phyloP scores from a whole-genome alignment of 2,113 vertebrate species.

The Anseranas semipalmata region DNA sequence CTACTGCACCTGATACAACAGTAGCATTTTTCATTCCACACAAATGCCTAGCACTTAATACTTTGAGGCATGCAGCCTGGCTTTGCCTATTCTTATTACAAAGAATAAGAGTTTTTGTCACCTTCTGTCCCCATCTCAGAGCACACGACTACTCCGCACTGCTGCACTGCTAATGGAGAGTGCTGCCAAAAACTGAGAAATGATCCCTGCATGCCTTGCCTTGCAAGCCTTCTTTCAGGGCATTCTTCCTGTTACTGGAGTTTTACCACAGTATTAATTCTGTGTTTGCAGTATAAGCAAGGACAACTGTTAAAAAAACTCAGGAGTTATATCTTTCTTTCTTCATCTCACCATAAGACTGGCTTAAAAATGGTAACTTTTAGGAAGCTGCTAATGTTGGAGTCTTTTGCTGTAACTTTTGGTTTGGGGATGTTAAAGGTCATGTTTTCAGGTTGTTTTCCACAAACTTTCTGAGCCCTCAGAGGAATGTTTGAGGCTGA shows the following conservation, averaged over 20 bases:
- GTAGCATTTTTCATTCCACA: background rate
- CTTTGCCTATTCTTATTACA: background rate
- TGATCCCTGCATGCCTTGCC: background rate
- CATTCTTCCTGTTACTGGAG: background rate
- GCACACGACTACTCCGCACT: accelerated
- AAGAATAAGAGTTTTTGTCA: background rate
- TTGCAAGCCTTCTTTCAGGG: background rate
- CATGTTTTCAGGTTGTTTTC: background rate
- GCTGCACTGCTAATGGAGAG: background rate
- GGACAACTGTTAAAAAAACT: accelerated
- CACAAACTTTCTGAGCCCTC: background rate
- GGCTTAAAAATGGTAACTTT: background rate
- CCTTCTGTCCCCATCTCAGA: background rate
- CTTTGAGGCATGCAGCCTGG: background rate
- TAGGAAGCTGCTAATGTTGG: background rate
- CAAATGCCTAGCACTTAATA: background rate
- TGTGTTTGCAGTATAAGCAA: background rate
- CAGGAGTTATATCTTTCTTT: background rate
- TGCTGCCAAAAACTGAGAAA: background rate
- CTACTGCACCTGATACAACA: background rate
- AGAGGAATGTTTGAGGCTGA: background rate
- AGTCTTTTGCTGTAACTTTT: background rate
- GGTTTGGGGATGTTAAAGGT: background rate
- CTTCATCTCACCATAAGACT: background rate
- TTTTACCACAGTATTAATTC: background rate